A percentile compares a stretch with the other conserved stretches of the same genome.
Conservation (phyloP, 2,888 invertebrate genomes). For the Sinopyrophorus schimmeli region DNA sequence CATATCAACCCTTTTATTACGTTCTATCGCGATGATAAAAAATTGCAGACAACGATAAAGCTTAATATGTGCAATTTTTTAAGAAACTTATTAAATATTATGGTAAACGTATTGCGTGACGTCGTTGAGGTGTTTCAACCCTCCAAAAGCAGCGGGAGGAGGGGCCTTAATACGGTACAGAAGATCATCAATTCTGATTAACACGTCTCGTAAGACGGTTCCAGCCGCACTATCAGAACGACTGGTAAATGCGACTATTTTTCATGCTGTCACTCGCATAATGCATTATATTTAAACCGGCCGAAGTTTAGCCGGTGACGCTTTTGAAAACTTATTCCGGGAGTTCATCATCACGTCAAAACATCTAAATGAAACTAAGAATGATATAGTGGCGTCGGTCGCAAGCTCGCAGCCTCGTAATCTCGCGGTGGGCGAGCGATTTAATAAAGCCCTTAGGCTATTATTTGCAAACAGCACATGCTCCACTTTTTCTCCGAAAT, state of each 20-base stretch:
- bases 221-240: slow-evolving; percentile 39
- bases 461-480: too few relatives aligned
- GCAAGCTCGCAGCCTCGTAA: slow-evolving; percentile 27
- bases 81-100: too few relatives aligned
- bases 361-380: slow-evolving; percentile 32
- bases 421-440: slow-evolving; percentile 31
- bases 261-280: slow-evolving; percentile 49
- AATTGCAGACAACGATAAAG: too few relatives aligned
- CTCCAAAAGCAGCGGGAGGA: background rate
- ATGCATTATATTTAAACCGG: slow-evolving; percentile 44
- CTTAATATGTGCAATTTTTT: too few relatives aligned
- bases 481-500: too few relatives aligned
- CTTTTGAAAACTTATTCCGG: slow-evolving; percentile 34
- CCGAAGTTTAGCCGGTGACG: slow-evolving; percentile 37
- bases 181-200: slow-evolving; percentile 49
- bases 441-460: slow-evolving; percentile 34
- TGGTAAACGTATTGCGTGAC: too few relatives aligned
- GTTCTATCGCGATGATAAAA: too few relatives aligned
- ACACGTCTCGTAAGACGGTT: slow-evolving; percentile 42
- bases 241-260: slow-evolving; percentile 48
- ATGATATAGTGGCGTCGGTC: slow-evolving; percentile 33
- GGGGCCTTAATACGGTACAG: slow-evolving; percentile 2
- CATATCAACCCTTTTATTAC: too few relatives aligned
- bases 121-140: slow-evolving; percentile 6
- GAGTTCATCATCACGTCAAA: slow-evolving; percentile 35